phyloP scores from a whole-genome alignment of 2,888 invertebrate species.

The Parnassius smintheus region DNA sequence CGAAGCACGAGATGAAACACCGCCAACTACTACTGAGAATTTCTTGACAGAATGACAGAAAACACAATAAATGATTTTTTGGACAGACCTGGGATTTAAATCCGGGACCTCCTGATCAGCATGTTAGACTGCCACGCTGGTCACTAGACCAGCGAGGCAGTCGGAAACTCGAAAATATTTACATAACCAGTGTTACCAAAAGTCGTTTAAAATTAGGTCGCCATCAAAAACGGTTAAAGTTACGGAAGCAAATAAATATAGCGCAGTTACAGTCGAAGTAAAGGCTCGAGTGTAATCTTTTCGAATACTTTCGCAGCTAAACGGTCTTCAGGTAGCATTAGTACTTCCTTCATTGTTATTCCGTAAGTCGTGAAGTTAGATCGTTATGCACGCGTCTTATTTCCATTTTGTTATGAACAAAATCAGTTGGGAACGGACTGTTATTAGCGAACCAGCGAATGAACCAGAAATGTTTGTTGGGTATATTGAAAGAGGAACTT shows the following conservation, averaged over 20 bases:
- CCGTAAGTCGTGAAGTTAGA: slow-evolving; percentile 31
- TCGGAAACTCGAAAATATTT: neutral
- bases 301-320: slow-evolving; percentile 24
- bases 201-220: slow-evolving; percentile 18
- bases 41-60: too few species aligned
- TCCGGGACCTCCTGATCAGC: too few species aligned
- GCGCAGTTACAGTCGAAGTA: slow-evolving; percentile 14
- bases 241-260: slow-evolving; percentile 21
- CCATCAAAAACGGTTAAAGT: slow-evolving; percentile 10
- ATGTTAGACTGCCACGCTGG: too few species aligned
- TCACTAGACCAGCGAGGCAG: too few species aligned
- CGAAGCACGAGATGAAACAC: too few species aligned
- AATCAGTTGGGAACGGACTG: neutral
- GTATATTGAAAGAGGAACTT: neutral
- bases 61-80: too few species aligned
- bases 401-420: slow-evolving; percentile 23
- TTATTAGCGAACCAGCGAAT: neutral
- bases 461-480: neutral
- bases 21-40: too few species aligned
- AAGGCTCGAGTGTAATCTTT: slow-evolving; percentile 20
- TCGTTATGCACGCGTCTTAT: slow-evolving; percentile 29
- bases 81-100: too few species aligned
- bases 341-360: slow-evolving; percentile 29
- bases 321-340: slow-evolving; percentile 27
- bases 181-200: slow-evolving; percentile 2